Base-by-base conservation (phyloP, 1,140 invertebrate genomes). In the Hypothenemus hampei region DNA sequence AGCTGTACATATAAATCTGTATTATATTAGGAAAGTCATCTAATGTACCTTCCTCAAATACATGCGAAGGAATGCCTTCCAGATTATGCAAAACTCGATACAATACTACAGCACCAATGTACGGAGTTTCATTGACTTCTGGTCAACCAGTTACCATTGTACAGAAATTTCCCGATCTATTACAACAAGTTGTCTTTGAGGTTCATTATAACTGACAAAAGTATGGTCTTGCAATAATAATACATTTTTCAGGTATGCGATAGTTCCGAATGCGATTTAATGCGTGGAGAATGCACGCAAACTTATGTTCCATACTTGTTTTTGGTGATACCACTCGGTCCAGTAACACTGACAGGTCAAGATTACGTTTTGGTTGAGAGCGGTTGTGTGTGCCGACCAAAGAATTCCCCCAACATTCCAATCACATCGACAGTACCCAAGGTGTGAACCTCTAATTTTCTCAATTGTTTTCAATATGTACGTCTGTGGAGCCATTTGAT, bases 121-220 rank as follows among this genome's bases (percentile, higher is more conserved):
- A 92, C 69, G 91, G 91, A 4, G 88, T 93, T 18, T 92, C 89
- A 18, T 74, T 94, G 4, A 94, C 91, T 3, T 92, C 89, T 16
- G 91, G 91, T 8, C 88, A 93, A 69, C 89, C 90, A 1, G 90
- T 93, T 44, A 93, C 91, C 22, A 94, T 94, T 60, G 91, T 93
- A 18, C 91, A 94, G 74, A 94, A 93, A 72, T 94, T 94, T 67
- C 91, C 91, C 3, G 90, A 93, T 75, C 76, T 94, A n/a, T 71
- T 94, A 23, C 91, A 94, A 68, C 91, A 94, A 77, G 90, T 93
- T 37, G 89, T 94, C 37, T 94, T 91, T 65, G 90, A 93, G 75
- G 88, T 91, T 57, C 45, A 11, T 7, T 3, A 11, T 24, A n/a
- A 8, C 13, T 31, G 26, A 8, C 3, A 31, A 11, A 11, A 13